phyloP scores from a whole-genome alignment of 1,140 invertebrate species.

The Grapholita molesta region DNA sequence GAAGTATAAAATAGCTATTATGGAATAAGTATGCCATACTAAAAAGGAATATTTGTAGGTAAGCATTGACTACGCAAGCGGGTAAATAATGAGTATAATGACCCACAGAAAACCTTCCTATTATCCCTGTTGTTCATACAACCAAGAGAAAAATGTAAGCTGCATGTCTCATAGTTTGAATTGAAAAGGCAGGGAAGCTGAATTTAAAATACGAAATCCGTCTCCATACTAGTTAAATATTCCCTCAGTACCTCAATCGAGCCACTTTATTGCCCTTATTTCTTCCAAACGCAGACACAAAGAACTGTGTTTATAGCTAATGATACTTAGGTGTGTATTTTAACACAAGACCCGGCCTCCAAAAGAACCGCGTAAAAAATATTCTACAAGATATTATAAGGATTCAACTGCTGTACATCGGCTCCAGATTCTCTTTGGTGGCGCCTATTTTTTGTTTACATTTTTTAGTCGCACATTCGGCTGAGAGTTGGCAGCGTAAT shows the following conservation, averaged over 20 bases:
- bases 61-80: too few species aligned
- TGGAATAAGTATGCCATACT: too few species aligned
- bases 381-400: slow-evolving; percentile 67
- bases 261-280: slow-evolving; percentile 70
- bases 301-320: slow-evolving; percentile 76
- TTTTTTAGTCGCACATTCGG: slow-evolving; percentile 66
- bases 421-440: slow-evolving; percentile 54
- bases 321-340: slow-evolving; percentile 77
- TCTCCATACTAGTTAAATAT: slow-evolving; percentile 45
- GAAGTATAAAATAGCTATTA: too few species aligned
- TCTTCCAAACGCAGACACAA: slow-evolving; percentile 68
- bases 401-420: slow-evolving; percentile 53
- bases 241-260: slow-evolving; percentile 51
- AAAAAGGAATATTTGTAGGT: too few species aligned
- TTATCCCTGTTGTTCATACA: too few species aligned
- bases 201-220: too few species aligned
- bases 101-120: too few species aligned
- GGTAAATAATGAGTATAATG: too few species aligned
- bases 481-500: slow-evolving; percentile 64
- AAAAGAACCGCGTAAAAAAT: slow-evolving; percentile 69
- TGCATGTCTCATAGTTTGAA: too few species aligned
- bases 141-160: too few species aligned
- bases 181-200: too few species aligned
- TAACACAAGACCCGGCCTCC: slow-evolving; percentile 69
- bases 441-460: slow-evolving; percentile 72